These are phyloP conservation scores for Uromys caudimaculatus DNA, from an alignment of 2,797 vertebrate species.

Conservation along the genomic window DNA sequence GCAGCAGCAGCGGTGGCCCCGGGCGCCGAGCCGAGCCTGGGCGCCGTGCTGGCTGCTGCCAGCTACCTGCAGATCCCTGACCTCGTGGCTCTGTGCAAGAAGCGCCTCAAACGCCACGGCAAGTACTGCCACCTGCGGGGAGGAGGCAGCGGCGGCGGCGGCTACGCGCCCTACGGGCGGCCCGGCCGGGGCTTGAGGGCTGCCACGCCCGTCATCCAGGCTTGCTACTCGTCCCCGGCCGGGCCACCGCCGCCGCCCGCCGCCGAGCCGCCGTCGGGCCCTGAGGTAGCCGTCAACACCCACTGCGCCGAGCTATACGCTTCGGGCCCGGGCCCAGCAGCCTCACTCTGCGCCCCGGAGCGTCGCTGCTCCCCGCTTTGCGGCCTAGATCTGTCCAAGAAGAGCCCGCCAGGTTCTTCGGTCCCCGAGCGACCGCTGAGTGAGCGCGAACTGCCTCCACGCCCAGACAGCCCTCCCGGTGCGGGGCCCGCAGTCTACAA, in stretches of 20 bases:
- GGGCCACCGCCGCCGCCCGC: conserved; percentile 84
- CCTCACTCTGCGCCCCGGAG: conserved; percentile 91
- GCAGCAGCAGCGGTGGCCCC: conserved; percentile 83
- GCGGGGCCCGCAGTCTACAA: conserved; percentile 89
- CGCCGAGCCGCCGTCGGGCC: conserved; percentile 81
- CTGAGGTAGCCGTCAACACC: conserved; percentile 90
- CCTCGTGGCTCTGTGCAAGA: conserved; percentile 98
- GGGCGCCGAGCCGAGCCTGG: conserved; percentile 94
- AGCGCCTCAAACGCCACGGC: conserved; percentile 95
- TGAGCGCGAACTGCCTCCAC: conserved; percentile 87
- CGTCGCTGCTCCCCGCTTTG: conserved; percentile 95
- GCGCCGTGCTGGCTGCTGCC: conserved; percentile 96
- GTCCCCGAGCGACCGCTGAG: conserved; percentile 90
- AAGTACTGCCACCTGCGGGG: conserved; percentile 95
- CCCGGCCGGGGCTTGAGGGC: conserved; percentile 91
- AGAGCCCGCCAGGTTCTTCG: conserved; percentile 92
- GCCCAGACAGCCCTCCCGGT: conserved; percentile 88
- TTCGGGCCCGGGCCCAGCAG: conserved; percentile 90
- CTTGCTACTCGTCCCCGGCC: conserved; percentile 91
- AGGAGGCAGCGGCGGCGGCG: conserved; percentile 82
- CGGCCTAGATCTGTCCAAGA: conserved; percentile 98
- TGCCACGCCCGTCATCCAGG: conserved; percentile 96
- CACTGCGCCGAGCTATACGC: conserved; percentile 95
- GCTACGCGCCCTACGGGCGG: conserved; percentile 89
- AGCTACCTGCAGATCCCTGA: conserved; percentile 99